Conservation (phyloP, 2,113 vertebrate genomes). For the Sylvia atricapilla region DNA sequence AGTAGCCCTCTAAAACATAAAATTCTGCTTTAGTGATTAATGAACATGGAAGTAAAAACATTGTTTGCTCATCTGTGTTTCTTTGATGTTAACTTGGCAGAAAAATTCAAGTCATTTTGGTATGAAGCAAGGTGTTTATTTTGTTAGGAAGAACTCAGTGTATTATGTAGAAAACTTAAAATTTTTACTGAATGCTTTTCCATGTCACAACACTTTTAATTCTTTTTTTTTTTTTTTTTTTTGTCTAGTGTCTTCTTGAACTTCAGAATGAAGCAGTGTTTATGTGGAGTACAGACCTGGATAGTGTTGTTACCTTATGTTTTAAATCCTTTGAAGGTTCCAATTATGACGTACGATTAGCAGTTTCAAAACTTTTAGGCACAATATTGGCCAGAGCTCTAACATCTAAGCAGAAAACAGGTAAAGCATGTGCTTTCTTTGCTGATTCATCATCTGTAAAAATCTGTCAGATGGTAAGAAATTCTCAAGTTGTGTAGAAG, state of each 20-base stretch:
- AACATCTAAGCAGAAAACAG: conserved; percentile 74
- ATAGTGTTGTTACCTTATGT: conserved; percentile 88
- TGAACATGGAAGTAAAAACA: not conserved
- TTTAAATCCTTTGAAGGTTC: conserved; percentile 94
- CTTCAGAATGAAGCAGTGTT: conserved; percentile 91
- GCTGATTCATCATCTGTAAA: not conserved
- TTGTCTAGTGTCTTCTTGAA: conserved; percentile 88
- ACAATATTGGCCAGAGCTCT: conserved; percentile 84
- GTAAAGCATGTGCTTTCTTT: conserved; percentile 65
- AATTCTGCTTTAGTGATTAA: not conserved
- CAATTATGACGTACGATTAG: conserved; percentile 84
- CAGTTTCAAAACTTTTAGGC: conserved; percentile 88
- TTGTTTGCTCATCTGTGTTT: not conserved
- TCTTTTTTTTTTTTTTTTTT: not conserved
- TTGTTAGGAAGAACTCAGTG: not conserved
- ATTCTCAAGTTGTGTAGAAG: not conserved
- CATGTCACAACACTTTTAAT: not conserved
- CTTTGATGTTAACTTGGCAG: not conserved
- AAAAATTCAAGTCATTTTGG: not conserved
- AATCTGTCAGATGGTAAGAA: not conserved
- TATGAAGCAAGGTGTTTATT: not conserved
- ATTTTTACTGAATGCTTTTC: not conserved
- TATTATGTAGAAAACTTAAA: not conserved
- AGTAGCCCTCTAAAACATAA: not conserved
- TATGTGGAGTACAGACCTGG: conserved; percentile 89